These are phyloP conservation scores for Peromyscus californicus DNA, from an alignment of 2,113 vertebrate species.

Conservation along the genomic window DNA sequence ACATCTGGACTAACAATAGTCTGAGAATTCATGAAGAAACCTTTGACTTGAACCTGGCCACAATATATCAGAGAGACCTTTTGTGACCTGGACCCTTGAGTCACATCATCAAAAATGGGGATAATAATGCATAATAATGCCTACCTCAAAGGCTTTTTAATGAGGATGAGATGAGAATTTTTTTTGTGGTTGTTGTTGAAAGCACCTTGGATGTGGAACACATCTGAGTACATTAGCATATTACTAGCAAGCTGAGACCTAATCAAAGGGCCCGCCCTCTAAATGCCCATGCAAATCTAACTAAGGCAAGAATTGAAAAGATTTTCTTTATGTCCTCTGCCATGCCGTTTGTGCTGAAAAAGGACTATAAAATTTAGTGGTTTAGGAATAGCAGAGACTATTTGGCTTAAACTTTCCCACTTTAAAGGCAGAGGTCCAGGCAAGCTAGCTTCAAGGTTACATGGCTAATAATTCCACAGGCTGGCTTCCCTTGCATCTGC, in stretches of 20 bases:
- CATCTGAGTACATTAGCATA: conserved; percentile 27
- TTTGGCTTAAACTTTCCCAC: conserved; percentile 46
- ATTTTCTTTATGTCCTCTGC: conserved; percentile 54
- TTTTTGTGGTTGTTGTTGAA: conserved; percentile 8
- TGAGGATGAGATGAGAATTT: conserved; percentile 39
- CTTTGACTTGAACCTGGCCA: conserved; percentile 39
- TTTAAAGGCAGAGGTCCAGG: conserved; percentile 58
- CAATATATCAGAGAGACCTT: conserved; percentile 25
- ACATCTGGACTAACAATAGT: conserved; percentile 22
- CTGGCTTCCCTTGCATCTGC: not conserved
- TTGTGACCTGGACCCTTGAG: conserved; percentile 32
- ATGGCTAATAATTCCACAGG: not conserved
- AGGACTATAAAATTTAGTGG: conserved; percentile 34
- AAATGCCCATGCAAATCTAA: conserved; percentile 62
- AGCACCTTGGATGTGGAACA: not conserved
- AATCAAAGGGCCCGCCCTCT: conserved; percentile 16
- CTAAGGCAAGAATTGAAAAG: conserved; percentile 55
- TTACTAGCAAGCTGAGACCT: conserved; percentile 8
- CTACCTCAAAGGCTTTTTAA: conserved; percentile 51
- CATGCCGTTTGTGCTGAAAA: conserved; percentile 51
- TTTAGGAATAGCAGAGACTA: conserved; percentile 57
- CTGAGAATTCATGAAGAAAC: conserved; percentile 46
- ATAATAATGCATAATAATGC: conserved; percentile 51
- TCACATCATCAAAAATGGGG: conserved; percentile 42
- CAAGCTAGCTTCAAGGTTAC: conserved; percentile 49